Evolutionary conservation across 2,113 vertebrate species (phyloP).

Genomic region (Ciconia stormi): DNA sequence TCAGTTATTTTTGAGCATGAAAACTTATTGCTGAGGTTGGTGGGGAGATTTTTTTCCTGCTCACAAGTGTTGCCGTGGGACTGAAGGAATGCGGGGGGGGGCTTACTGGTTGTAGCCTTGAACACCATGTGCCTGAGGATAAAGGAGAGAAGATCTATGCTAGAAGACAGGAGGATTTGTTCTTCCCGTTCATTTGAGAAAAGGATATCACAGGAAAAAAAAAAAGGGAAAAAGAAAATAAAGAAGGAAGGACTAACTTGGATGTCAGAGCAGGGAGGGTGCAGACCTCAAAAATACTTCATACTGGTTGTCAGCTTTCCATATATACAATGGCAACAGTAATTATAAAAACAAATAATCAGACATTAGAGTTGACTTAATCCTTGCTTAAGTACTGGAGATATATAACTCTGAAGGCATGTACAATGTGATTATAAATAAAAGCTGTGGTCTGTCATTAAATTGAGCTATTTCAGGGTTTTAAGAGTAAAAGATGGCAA

Average conservation of each 20-base stretch:
- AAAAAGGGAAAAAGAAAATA: fast-evolving
- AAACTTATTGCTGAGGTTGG: not conserved
- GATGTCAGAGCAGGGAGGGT: not conserved
- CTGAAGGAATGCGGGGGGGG: not conserved
- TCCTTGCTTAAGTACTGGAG: not conserved
- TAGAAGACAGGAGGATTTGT: not conserved
- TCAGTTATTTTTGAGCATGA: not conserved
- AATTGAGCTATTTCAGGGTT: not conserved
- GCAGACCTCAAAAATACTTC: not conserved
- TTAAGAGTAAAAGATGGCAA: not conserved
- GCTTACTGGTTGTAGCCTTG: not conserved
- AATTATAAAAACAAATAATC: conserved; percentile 52
- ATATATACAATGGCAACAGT: not conserved
- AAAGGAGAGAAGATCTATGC: not conserved
- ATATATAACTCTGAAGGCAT: not conserved
- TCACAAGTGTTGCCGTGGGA: not conserved
- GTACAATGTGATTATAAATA: conserved; percentile 1
- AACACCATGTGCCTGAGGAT: not conserved
- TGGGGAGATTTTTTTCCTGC: not conserved
- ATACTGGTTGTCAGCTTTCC: not conserved
- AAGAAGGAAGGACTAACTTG: not conserved
- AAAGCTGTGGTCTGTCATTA: not conserved
- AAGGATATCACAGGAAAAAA: not conserved
- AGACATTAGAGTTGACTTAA: not conserved
- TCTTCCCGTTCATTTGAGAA: not conserved